These are phyloP conservation scores for Synergus umbraculus DNA, from an alignment of 2,888 invertebrate species.

Conservation along the genomic window DNA sequence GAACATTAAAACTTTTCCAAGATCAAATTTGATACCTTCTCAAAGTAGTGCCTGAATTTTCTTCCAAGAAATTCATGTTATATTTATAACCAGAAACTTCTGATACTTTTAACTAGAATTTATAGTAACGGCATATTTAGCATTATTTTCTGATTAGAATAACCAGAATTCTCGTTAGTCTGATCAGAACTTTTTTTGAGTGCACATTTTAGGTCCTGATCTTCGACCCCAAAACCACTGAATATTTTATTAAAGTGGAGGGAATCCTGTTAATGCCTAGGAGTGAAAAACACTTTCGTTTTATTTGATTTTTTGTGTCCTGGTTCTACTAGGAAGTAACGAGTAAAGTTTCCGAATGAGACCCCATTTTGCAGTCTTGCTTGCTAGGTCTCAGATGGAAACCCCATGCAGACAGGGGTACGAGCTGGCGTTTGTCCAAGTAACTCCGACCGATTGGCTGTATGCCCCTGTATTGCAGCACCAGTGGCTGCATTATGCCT, in stretches of 20 bases:
- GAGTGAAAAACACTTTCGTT: neutral
- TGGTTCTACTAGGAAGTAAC: slow-evolving; percentile 61
- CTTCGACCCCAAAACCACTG: neutral
- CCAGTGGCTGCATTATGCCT: slow-evolving; percentile 57
- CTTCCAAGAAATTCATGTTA: no score
- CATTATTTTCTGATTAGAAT: no score
- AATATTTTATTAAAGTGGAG: neutral
- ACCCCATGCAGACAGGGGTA: slow-evolving; percentile 62
- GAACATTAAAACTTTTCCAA: neutral
- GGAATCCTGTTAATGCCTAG: neutral
- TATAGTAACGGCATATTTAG: no score
- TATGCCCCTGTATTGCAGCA: slow-evolving; percentile 46
- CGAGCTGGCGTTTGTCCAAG: slow-evolving; percentile 72
- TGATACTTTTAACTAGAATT: no score
- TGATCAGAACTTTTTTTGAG: no score
- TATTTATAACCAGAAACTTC: no score
- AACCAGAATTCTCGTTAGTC: no score
- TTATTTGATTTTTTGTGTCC: neutral
- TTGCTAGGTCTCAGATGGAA: slow-evolving; percentile 47
- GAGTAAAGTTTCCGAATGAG: slow-evolving; percentile 68
- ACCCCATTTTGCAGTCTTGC: slow-evolving; percentile 46
- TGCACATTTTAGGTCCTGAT: no score
- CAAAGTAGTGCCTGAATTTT: no score
- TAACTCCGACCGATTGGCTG: slow-evolving; percentile 72
- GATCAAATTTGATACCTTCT: no score